Evolutionary conservation across 2,797 vertebrate species (phyloP).

Genomic region (Enteromius treurensis): DNA sequence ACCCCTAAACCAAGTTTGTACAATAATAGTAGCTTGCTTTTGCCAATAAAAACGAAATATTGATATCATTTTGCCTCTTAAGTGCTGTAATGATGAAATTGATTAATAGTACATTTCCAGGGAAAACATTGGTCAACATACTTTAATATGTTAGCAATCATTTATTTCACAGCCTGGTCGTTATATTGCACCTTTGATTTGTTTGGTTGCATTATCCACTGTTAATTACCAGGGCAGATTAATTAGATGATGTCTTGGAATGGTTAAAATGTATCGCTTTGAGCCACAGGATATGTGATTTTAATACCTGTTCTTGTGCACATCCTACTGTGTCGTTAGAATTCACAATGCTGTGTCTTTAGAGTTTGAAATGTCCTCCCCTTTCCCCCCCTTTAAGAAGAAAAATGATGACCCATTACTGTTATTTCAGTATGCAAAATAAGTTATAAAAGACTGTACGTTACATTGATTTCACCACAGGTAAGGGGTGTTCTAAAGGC

Average conservation of each 20-base stretch:
- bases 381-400: neutral
- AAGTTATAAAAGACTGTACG: neutral
- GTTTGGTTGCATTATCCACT: slow-evolving; percentile 56
- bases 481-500: neutral
- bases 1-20: neutral
- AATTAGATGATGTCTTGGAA: slow-evolving; percentile 49
- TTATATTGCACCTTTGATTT: slow-evolving; percentile 39
- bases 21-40: neutral
- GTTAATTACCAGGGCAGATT: slow-evolving; percentile 75
- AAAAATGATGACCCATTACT: neutral
- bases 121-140: neutral
- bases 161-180: slow-evolving; percentile 17
- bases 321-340: slow-evolving; percentile 13
- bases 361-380: slow-evolving; percentile 4
- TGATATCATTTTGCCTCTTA: neutral
- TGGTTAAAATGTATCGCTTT: neutral
- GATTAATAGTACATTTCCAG: neutral
- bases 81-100: neutral
- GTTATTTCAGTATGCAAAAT: neutral
- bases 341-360: slow-evolving; percentile 33
- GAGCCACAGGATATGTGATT: slow-evolving; percentile 39
- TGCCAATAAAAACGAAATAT: neutral
- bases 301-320: slow-evolving; percentile 33
- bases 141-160: slow-evolving; percentile 12
- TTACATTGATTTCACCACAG: neutral